Conservation (phyloP, 2,113 vertebrate genomes). For the Bos indicus region DNA sequence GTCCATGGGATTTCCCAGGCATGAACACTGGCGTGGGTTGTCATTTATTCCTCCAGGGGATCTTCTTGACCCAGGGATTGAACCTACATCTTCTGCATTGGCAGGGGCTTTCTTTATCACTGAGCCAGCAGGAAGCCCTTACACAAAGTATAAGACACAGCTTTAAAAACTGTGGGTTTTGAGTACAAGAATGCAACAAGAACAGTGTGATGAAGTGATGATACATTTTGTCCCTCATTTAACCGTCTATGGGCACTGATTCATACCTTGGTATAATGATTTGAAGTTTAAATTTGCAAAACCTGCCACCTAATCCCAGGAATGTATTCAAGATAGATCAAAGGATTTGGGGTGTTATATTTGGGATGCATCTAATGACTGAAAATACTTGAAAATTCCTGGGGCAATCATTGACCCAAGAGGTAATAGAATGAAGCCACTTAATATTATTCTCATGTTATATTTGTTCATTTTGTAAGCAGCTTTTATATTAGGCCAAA, state of each 20-base stretch:
- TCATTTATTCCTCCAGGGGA: background rate
- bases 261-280: too few relatives aligned
- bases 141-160: background rate
- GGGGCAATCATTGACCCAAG: background rate
- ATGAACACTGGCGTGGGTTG: background rate
- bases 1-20: background rate
- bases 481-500: background rate
- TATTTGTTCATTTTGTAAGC: background rate
- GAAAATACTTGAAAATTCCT: background rate
- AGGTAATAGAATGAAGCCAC: background rate
- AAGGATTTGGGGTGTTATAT: background rate
- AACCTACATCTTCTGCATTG: background rate
- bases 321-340: background rate
- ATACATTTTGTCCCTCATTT: background rate
- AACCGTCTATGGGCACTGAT: background rate
- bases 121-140: background rate
- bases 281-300: constrained; percentile 5
- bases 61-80: background rate
- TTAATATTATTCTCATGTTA: background rate
- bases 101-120: background rate
- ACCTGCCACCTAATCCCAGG: background rate
- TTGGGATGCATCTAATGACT: background rate
- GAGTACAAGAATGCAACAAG: background rate
- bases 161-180: background rate
- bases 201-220: background rate